Evolutionary conservation across 2,113 vertebrate genomes (phyloP).

Genomic region (Ornithorhynchus anatinus): DNA sequence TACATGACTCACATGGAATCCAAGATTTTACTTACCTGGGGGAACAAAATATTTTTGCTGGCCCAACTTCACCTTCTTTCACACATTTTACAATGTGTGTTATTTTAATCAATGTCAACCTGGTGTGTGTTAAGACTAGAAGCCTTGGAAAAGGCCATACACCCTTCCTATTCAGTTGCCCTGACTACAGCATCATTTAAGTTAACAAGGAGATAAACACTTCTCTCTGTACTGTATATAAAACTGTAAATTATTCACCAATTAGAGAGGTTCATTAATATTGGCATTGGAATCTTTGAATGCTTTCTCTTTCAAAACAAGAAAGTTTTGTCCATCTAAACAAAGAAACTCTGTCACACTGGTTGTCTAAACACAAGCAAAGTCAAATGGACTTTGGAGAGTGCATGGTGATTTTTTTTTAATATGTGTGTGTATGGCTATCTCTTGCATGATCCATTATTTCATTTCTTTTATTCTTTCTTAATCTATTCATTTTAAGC

Average conservation of each 20-base stretch:
- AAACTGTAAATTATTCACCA: conserved; percentile 10
- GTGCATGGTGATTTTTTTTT: too few species aligned
- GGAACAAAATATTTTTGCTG: conserved; percentile 59
- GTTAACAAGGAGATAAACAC: conserved; percentile 1
- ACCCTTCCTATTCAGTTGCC: conserved; percentile 4
- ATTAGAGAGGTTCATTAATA: conserved; percentile 28
- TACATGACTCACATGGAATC: conserved; percentile 23
- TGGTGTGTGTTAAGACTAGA: neutral
- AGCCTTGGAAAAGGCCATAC: conserved; percentile 14
- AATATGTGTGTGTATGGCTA: too few species aligned
- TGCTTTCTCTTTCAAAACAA: neutral
- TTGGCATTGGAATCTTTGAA: neutral
- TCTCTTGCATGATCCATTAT: too few species aligned
- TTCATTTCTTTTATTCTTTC: too few species aligned
- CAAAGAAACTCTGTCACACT: neutral
- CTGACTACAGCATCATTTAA: neutral
- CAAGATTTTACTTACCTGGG: conserved; percentile 50
- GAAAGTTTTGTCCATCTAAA: neutral
- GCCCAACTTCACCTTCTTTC: conserved; percentile 39
- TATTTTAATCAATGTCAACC: conserved; percentile 53
- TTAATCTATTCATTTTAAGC: too few species aligned
- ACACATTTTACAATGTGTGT: conserved; percentile 40
- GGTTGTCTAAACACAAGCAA: too few species aligned
- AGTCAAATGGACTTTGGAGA: too few species aligned
- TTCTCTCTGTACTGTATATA: neutral